Evolutionary conservation across 2,888 invertebrate species (phyloP).

Genomic region (Aphidoletes aphidimyza): DNA sequence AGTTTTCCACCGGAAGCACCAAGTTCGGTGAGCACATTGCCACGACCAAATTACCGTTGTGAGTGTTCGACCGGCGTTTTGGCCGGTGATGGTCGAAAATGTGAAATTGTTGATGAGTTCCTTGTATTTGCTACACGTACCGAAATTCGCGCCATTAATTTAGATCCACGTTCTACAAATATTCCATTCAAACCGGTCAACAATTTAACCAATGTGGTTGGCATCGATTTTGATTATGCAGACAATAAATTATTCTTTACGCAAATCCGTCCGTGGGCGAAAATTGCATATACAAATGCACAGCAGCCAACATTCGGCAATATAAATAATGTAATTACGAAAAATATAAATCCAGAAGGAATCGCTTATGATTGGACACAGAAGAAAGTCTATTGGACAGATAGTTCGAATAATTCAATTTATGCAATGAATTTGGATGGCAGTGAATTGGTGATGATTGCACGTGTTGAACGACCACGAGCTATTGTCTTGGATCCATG

Average conservation of each 20-base stretch:
- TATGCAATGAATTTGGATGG: conserved; percentile 95
- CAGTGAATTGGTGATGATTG: conserved; percentile 88
- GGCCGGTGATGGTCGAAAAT: conserved; percentile 74
- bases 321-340: conserved; percentile 76
- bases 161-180: conserved; percentile 84
- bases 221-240: conserved; percentile 93
- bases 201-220: conserved; percentile 92
- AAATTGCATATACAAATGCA: conserved; percentile 83
- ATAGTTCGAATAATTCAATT: conserved; percentile 92
- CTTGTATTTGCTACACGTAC: conserved; percentile 93
- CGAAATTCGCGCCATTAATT: conserved; percentile 89
- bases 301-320: conserved; percentile 73
- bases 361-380: conserved; percentile 98
- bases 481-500: conserved; percentile 98
- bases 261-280: conserved; percentile 91
- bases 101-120: conserved; percentile 87
- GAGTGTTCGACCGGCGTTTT: conserved; percentile 93
- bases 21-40: neutral
- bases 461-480: conserved; percentile 90
- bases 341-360: conserved; percentile 91
- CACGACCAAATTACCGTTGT: conserved; percentile 70
- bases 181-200: conserved; percentile 86
- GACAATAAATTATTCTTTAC: conserved; percentile 91
- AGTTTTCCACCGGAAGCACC: conserved; percentile 80
- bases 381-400: conserved; percentile 97